Evolutionary conservation across 2,888 invertebrate genomes (phyloP), one percentile per base, ranked within the genome.

Genomic region (Agelastica alni): DNA sequence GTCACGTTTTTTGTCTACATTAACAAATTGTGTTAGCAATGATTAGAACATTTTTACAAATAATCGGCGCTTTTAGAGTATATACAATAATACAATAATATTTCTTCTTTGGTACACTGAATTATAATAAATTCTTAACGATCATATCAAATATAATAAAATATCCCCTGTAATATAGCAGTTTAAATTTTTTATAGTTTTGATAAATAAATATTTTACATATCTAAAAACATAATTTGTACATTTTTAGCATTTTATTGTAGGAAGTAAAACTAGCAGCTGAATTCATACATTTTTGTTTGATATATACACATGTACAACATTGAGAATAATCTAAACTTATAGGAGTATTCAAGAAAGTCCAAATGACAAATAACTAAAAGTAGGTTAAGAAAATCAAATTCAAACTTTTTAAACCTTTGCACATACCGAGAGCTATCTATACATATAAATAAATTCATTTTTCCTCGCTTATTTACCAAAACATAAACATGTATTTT

Each of bases 91-190:
- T n/a, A 55, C 52, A 47, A 61, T 51, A 64, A 62, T 59, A 54
- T 45, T 39, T 59, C 60, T 63, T 74, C 74, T 75, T 75, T 75
- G 74, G 74, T 74, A 73, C 73, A 72, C 65, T 65, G 66, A 70
- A 65, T 65, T 65, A 64, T 65, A 69, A 69, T 68, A 71, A 71
- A 71, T 67, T 68, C 67, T 70, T 70, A 74, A 73, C 71, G 72
- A 72, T 73, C 70, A 70, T 71, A 71, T 71, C 71, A 71, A 71
- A 71, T 71, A 71, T 71, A 71, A 71, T 70, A 71, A 69, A 70
- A 70, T 70, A 70, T 65, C 66, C 70, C 70, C 70, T 70, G 70
- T 71, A 66, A 67, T 66, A 70, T 65, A 67, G 69, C 68, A 67
- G 65, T 70, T 34, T 63, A 56, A 60, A 58, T 61, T 62, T 55